Evolutionary conservation across 2,797 vertebrate species (phyloP), one percentile per base, ranked within the genome.

Genomic region (Neosilurus hyrtlii): DNA sequence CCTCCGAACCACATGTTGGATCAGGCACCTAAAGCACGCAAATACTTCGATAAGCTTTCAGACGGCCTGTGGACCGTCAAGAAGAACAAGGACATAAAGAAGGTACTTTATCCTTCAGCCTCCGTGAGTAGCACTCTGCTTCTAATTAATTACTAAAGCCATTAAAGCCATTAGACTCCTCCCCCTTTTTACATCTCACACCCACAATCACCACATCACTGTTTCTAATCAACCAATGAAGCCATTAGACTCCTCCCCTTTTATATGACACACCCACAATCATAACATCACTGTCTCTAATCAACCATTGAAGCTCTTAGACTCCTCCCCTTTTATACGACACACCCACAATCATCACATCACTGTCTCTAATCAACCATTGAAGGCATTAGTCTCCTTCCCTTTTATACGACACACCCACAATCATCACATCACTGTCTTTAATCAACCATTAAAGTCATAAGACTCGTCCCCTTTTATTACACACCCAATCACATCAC

Each of bases 21-120:
- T 82, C 95, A 97, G 92, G 97, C 97, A 65, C 97, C 97, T 86
- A 98, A 97, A 93, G 96, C 97, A 88, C 95, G 96, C 70, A 98
- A 98, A 89, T 98, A 97, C 90, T 98, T 98, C 88, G 97, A 98
- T 91, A 96, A 97, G 89, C 93, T 97, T 87, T 96, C 96, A 73
- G 96, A 97, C 79, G 96, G 96, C 86, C 94, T 96, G 85, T 98
- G 97, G 97, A 96, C 96, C 80, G 94, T 98, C 89, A 96, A 96
- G 92, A 96, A 96, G 93, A 96, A 95, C 94, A 97, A 97, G 92
- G 97, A 97, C 91, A 94, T 96, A 89, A 97, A 97, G 92, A 97
- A 97, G 97, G 97, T 98, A 94, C 91, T 90, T 86, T 90, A 90
- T 88, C 89, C 88, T 88, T 90, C 89, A 81, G 87, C 90, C 87